Conservation (phyloP, 2,113 vertebrate genomes). For the Callipepla squamata region DNA sequence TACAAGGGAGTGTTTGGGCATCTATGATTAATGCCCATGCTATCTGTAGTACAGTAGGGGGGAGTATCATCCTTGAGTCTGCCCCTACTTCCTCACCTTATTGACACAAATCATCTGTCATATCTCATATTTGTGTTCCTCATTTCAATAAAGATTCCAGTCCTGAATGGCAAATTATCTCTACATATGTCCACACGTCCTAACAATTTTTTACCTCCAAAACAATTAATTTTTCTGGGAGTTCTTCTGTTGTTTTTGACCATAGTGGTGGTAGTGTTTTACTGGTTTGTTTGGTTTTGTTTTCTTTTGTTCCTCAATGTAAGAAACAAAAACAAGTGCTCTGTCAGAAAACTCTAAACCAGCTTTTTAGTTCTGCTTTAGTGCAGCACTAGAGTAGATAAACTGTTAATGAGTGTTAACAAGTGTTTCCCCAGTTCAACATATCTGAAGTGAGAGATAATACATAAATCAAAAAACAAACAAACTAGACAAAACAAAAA, state of each 20-base stretch:
- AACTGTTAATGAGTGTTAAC: neutral
- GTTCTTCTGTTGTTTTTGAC: neutral
- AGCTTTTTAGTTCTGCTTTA: neutral
- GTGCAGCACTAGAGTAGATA: neutral
- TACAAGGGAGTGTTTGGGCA: too few relatives aligned
- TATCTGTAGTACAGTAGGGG: too few relatives aligned
- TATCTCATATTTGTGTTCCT: neutral
- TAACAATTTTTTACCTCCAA: neutral
- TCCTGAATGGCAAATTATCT: neutral
- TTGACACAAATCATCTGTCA: too few relatives aligned
- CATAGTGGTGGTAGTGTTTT: too few relatives aligned
- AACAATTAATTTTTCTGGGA: neutral
- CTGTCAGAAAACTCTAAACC: neutral
- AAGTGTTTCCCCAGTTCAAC: neutral
- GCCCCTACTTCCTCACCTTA: too few relatives aligned
- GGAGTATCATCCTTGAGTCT: too few relatives aligned
- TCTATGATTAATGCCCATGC: too few relatives aligned
- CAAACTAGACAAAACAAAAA: neutral
- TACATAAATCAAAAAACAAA: neutral
- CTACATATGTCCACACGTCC: neutral
- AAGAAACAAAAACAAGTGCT: neutral
- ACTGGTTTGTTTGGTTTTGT: neutral
- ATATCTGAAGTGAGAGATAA: neutral
- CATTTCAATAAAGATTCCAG: neutral
- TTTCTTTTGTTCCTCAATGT: neutral